A percentile compares a stretch with the other conserved stretches of the same genome.
phyloP scores from a whole-genome alignment of 2,797 vertebrate species.

The Scarus forsteni region DNA sequence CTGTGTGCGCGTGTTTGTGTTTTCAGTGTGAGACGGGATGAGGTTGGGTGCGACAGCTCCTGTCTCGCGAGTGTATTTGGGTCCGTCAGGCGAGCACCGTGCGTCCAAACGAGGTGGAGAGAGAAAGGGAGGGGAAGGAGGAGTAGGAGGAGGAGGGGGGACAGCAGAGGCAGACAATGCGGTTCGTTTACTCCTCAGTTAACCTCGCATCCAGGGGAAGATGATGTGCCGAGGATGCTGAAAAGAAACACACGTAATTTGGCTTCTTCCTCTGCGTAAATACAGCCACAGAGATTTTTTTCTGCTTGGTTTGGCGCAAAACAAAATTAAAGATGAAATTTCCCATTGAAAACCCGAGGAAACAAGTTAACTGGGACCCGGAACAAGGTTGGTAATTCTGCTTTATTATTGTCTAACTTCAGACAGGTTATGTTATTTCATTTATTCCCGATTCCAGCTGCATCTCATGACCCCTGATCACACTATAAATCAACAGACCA shows the following conservation, averaged over 20 bases:
- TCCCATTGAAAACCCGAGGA: slow-evolving; percentile 95
- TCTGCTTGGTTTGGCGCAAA: slow-evolving; percentile 61
- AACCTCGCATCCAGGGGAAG: slow-evolving; percentile 63
- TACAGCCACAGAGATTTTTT: slow-evolving; percentile 61
- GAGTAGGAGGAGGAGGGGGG: slow-evolving; percentile 24
- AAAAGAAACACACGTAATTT: slow-evolving; percentile 66
- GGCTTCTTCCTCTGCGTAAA: slow-evolving; percentile 64
- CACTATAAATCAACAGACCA: slow-evolving; percentile 8
- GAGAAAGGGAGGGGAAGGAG: neutral
- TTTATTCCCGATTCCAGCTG: slow-evolving; percentile 14
- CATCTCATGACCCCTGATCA: slow-evolving; percentile 15
- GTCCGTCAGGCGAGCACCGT: slow-evolving; percentile 52
- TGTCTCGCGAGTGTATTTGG: slow-evolving; percentile 48
- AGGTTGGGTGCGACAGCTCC: slow-evolving; percentile 54
- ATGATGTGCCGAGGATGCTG: slow-evolving; percentile 53
- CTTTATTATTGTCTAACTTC: slow-evolving; percentile 25
- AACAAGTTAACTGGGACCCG: slow-evolving; percentile 98
- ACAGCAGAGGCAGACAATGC: slow-evolving; percentile 69
- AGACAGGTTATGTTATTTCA: slow-evolving; percentile 3
- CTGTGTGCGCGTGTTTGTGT: slow-evolving; percentile 2
- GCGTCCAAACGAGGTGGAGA: slow-evolving; percentile 55
- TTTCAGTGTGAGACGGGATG: slow-evolving; percentile 36
- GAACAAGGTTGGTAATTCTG: slow-evolving; percentile 91
- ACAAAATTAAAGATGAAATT: slow-evolving; percentile 96
- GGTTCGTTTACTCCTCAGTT: slow-evolving; percentile 52